Percentiles rank a stretch among this genome's conserved stretches.
phyloP scores from a whole-genome alignment of 2,797 vertebrate genomes.

The Pseudomugil gertrudae region DNA sequence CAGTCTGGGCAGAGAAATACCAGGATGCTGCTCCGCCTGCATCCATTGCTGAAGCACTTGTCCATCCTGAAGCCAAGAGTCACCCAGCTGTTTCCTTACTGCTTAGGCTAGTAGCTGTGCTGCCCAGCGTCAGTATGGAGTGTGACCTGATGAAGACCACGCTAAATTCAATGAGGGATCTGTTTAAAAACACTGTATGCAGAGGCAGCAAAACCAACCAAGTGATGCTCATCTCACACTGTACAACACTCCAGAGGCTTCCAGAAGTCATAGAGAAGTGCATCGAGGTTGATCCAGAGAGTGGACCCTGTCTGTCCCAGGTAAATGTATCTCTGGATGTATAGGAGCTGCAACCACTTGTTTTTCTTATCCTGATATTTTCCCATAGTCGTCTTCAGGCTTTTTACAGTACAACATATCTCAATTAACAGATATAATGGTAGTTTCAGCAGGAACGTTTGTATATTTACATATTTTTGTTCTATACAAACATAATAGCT shows the following conservation, averaged over 20 bases:
- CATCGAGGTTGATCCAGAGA: constrained; percentile 87
- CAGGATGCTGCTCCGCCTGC: constrained; percentile 90
- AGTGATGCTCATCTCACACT: constrained; percentile 90
- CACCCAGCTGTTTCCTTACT: constrained; percentile 90
- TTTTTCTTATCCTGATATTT: not conserved
- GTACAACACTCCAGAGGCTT: constrained; percentile 86
- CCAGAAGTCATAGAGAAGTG: constrained; percentile 91
- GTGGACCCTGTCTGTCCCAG: constrained; percentile 75
- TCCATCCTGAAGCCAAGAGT: constrained; percentile 90
- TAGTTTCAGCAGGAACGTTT: not conserved
- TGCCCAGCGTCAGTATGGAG: constrained; percentile 94
- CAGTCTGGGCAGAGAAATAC: constrained; percentile 92
- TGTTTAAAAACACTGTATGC: constrained; percentile 86
- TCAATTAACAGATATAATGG: not conserved
- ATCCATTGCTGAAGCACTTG: constrained; percentile 92
- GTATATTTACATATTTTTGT: not conserved
- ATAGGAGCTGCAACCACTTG: not conserved
- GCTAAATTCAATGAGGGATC: constrained; percentile 87
- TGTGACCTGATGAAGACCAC: constrained; percentile 90
- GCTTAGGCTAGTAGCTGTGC: constrained; percentile 90
- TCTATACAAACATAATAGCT: not conserved
- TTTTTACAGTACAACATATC: not conserved
- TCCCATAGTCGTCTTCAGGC: no score
- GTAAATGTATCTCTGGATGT: constrained; percentile 52
- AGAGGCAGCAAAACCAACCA: constrained; percentile 85